Evolutionary conservation across 2,113 vertebrate genomes (phyloP), one percentile per base, ranked within the genome.

Genomic region (Sorex fumeus): DNA sequence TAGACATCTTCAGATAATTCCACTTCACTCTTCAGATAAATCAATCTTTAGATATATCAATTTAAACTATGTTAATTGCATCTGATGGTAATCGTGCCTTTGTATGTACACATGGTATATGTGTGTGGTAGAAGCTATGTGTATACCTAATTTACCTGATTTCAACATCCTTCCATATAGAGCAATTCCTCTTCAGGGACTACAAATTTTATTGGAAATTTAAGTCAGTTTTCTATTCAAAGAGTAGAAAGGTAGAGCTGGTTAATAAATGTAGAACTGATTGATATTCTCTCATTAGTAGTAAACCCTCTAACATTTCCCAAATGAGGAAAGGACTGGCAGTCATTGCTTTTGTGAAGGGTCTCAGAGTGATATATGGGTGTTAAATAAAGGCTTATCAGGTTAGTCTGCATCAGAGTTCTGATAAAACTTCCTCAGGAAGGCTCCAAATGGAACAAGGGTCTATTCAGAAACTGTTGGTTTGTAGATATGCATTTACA

Each of bases 301-400:
- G 34, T 69, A 90, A 96, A 36, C 12, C 80, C 72, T 97, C 88
- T 60, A 84, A 91, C 86, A 88, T 77, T 64, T 79, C 36, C 82
- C 70, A 91, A 93, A 90, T 34, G 90, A 66, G 28, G 78, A 94
- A 97, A 93, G 66, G 88, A 91, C n/a, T 25, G 43, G 82, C 88
- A 83, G 87, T 36, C 89, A 2, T 50, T 66, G 87, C 28, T 34
- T 43, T 12, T 19, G 70, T 75, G 72, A 94, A 95, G 96, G 93
- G 94, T 95, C 96, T 95, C 95, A 88, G 27, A 86, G 78, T 93
- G 93, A 97, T 96, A 96, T 93, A 96, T 92, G 70, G 36, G 30
- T 93, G 89, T 84, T 98, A 98, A 98, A 97, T 96, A 96, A 96
- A 97, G 84, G 1, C 88, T 98, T 98, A 97, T 98, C 97, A 91